Evolutionary conservation across 2,113 vertebrate genomes (phyloP).

Genomic region (Bombycilla garrulus): DNA sequence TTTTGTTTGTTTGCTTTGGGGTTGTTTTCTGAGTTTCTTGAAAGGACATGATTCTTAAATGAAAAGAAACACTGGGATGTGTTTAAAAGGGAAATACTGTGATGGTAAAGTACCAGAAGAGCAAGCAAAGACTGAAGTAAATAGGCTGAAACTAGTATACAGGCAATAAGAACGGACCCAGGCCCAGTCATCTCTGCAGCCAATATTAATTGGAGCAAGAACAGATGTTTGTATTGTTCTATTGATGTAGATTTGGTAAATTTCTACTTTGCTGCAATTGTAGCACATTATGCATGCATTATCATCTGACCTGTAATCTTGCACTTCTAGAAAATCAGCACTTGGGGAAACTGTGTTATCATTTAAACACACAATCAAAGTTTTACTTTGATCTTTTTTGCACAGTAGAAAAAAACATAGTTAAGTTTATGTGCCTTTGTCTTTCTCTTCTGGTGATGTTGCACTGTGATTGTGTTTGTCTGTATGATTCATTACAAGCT

Average conservation of each 20-base stretch:
- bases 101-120: neutral
- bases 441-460: neutral
- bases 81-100: neutral
- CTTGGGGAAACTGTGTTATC: neutral
- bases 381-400: neutral
- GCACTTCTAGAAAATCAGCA: neutral
- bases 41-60: neutral
- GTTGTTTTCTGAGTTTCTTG: constrained; percentile 6
- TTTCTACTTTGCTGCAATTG: neutral
- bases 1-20: constrained; percentile 26
- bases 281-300: neutral
- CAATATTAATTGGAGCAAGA: neutral
- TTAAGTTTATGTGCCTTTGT: neutral
- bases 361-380: neutral
- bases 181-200: neutral
- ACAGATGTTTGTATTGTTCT: neutral
- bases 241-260: neutral
- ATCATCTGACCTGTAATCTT: neutral
- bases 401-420: neutral
- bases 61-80: neutral
- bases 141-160: neutral
- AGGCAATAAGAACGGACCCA: neutral
- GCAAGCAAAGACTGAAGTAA: neutral
- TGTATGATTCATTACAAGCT: constrained; percentile 33
- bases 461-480: neutral